These are phyloP conservation scores for Cheilosia vulpina DNA, from an alignment of 2,888 invertebrate species.

Conservation along the genomic window DNA sequence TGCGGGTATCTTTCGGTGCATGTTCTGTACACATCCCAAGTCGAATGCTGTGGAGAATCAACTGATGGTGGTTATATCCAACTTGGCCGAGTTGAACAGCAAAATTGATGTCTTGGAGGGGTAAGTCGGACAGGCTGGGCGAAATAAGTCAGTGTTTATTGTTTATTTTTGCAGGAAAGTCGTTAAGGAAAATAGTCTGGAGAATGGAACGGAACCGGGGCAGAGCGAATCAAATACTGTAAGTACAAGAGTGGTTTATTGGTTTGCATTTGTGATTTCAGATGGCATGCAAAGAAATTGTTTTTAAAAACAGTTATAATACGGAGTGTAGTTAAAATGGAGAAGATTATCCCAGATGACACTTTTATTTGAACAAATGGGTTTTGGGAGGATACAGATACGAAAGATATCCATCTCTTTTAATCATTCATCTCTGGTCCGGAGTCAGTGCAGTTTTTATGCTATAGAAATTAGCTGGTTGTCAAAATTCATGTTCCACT, in stretches of 20 bases:
- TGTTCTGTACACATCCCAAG: conserved; percentile 84
- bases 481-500: too few relatives aligned
- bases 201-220: neutral
- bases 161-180: conserved; percentile 31
- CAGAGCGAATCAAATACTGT: conserved; percentile 4
- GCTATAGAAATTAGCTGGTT: too few relatives aligned
- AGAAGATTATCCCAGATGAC: too few relatives aligned
- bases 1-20: conserved; percentile 85
- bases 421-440: too few relatives aligned
- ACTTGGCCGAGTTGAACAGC: conserved; percentile 83
- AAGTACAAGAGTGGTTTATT: neutral
- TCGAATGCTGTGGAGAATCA: conserved; percentile 83
- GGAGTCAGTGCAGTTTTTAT: too few relatives aligned
- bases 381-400: too few relatives aligned
- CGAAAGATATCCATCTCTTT: too few relatives aligned
- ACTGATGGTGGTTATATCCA: conserved; percentile 82
- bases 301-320: too few relatives aligned
- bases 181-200: conserved; percentile 37
- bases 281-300: too few relatives aligned
- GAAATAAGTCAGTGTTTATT: neutral
- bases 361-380: too few relatives aligned
- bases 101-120: conserved; percentile 84
- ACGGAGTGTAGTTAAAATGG: too few relatives aligned
- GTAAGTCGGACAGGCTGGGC: conserved; percentile 73
- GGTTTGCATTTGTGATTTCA: neutral